Evolutionary conservation across 2,888 invertebrate species (phyloP).

Genomic region (Phrixothrix hirtus): DNA sequence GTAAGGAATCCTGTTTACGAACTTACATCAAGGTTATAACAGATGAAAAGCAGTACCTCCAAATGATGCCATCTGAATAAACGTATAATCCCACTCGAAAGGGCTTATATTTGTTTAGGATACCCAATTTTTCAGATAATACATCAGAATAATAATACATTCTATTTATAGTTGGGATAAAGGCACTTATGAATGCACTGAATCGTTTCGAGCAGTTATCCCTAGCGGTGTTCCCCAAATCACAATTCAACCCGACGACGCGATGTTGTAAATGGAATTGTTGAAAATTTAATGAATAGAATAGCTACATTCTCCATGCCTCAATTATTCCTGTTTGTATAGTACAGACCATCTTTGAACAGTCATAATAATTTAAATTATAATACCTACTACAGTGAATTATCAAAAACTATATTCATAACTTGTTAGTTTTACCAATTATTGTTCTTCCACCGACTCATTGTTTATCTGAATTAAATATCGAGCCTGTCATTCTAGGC

Average conservation of each 20-base stretch:
- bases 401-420: no score
- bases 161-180: conserved; percentile 47
- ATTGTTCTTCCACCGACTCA: no score
- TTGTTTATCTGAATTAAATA: no score
- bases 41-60: conserved; percentile 20
- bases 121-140: conserved; percentile 49
- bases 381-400: no score
- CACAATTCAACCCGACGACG: conserved; percentile 1
- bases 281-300: no score
- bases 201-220: conserved; percentile 30
- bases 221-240: conserved; percentile 10
- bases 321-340: no score
- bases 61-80: conserved; percentile 27
- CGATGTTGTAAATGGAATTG: neutral
- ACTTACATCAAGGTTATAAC: conserved; percentile 17
- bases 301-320: no score
- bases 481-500: no score
- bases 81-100: conserved; percentile 25
- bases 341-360: no score
- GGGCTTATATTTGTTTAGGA: conserved; percentile 47
- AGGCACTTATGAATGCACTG: conserved; percentile 46
- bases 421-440: no score
- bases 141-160: conserved; percentile 48
- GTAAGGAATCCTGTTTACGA: conserved; percentile 8
- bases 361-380: no score